Percentiles rank a stretch among this genome's conserved stretches.
These are phyloP conservation scores for Tupaia chinensis DNA, from an alignment of 2,113 vertebrate genomes.

Conservation along the genomic window DNA sequence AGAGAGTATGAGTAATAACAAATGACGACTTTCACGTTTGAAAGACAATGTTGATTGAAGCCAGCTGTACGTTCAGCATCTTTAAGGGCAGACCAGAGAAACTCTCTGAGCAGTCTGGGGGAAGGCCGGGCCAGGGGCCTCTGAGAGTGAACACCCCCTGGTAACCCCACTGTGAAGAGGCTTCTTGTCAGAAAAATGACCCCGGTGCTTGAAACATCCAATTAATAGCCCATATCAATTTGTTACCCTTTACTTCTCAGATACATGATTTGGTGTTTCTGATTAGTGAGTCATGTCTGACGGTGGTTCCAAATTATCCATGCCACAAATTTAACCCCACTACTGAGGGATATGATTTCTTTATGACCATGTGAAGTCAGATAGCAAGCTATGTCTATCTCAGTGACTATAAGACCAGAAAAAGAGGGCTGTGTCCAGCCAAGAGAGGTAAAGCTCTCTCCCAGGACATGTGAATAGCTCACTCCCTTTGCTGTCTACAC, in stretches of 20 bases:
- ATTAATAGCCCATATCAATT: background rate
- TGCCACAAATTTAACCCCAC: background rate
- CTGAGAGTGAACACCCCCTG: background rate
- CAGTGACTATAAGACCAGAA: background rate
- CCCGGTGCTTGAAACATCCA: background rate
- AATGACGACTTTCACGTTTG: background rate
- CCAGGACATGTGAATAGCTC: background rate
- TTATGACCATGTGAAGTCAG: background rate
- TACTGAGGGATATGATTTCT: background rate
- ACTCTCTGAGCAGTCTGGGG: background rate
- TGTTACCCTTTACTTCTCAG: constrained; percentile 39
- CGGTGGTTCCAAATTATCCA: constrained; percentile 35
- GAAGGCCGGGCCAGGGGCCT: background rate
- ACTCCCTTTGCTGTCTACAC: background rate
- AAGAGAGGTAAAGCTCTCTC: background rate
- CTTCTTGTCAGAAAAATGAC: background rate
- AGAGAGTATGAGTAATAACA: background rate
- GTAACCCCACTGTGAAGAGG: background rate
- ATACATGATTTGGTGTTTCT: background rate
- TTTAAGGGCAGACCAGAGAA: background rate
- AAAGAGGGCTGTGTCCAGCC: background rate
- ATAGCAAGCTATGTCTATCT: background rate
- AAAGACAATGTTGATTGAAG: background rate
- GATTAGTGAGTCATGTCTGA: constrained; percentile 60
- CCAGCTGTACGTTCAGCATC: background rate